Evolutionary conservation across 2,888 invertebrate species (phyloP).

Genomic region (Choreutis nemorana): DNA sequence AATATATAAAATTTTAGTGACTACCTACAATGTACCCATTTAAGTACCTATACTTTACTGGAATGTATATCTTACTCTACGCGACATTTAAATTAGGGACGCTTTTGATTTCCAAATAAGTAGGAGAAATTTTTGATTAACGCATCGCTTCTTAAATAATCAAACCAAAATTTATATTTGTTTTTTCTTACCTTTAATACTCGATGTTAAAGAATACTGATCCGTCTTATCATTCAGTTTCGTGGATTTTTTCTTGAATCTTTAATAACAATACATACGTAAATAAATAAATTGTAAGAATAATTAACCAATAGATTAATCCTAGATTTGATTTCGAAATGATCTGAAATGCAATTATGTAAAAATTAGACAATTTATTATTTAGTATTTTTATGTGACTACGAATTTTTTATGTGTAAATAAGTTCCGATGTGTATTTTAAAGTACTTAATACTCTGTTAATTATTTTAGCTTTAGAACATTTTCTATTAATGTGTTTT

Average conservation of each 20-base stretch:
- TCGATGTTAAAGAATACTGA: conserved; percentile 42
- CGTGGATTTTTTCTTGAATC: conserved; percentile 45
- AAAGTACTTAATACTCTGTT: too few species aligned
- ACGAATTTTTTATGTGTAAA: conserved; percentile 46
- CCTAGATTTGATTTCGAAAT: conserved; percentile 51
- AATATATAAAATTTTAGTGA: conserved; percentile 60
- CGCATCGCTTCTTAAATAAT: conserved; percentile 48
- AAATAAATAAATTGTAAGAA: conserved; percentile 53
- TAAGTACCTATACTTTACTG: conserved; percentile 34
- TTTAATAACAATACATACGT: conserved; percentile 55
- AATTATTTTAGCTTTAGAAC: too few species aligned
- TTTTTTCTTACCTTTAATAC: conserved; percentile 18
- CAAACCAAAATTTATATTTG: conserved; percentile 14
- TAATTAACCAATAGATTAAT: conserved; percentile 54
- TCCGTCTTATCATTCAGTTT: conserved; percentile 53
- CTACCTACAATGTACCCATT: conserved; percentile 57
- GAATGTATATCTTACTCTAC: conserved; percentile 45
- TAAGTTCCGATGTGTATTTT: conserved; percentile 51
- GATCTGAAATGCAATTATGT: conserved; percentile 47
- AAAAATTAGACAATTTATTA: conserved; percentile 54
- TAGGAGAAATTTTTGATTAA: conserved; percentile 23
- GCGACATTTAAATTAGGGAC: conserved; percentile 44
- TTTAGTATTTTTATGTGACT: conserved; percentile 35
- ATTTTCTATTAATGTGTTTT: too few species aligned
- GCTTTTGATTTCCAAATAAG: conserved; percentile 30